Base-by-base conservation (phyloP, 2,797 vertebrate species). In the Takifugu rubripes region DNA sequence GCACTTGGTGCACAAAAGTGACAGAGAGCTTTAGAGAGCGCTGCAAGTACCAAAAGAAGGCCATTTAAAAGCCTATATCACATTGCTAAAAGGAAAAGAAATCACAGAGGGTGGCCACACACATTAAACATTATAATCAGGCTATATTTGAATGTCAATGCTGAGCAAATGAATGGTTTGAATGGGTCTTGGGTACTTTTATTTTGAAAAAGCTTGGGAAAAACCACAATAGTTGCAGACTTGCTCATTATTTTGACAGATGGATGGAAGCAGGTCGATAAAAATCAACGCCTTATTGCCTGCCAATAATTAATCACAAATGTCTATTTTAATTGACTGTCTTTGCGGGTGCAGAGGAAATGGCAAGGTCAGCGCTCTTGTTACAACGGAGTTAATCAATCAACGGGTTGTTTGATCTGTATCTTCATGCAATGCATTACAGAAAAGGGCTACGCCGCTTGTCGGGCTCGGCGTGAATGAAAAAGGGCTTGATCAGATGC, bases 131-230 rank as follows among this genome's bases (percentile, higher is more conserved):
- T 70, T 79, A 72, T 70, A 82, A 87, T 81, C 78, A 84, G 74
- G 51, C 57, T 58, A 43, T 70, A 83, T 88, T 86, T 86, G 72
- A 86, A 89, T 83, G 70, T 71, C 76, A 86, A 79, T 77, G 64
- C 26, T 3, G 6, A 46, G 62, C 49, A 53, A 67, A 64, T 79
- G 67, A 82, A 82, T 80, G 57, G 61, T 72, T 56, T 14, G 54
- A 64, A 71, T 53, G 57, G 61, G 70, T 75, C 71, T 71, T 70
- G 63, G 53, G 58, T 60, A 68, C 60, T 58, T 76, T 78, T 49
- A 45, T 73, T 69, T 52, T 46, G 46, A 43, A 48, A 9, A 2
- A 25, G 49, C 27, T 44, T 54, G 61, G 55, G 64, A 60, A 5
- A 53, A 42, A 66, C 53, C 67, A 59, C 6, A 0, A 61, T 68